A percentile compares a stretch with the other conserved stretches of the same genome.
Evolutionary conservation across 1,140 invertebrate genomes (phyloP).

Genomic region (Rhyacophila brunnea): DNA sequence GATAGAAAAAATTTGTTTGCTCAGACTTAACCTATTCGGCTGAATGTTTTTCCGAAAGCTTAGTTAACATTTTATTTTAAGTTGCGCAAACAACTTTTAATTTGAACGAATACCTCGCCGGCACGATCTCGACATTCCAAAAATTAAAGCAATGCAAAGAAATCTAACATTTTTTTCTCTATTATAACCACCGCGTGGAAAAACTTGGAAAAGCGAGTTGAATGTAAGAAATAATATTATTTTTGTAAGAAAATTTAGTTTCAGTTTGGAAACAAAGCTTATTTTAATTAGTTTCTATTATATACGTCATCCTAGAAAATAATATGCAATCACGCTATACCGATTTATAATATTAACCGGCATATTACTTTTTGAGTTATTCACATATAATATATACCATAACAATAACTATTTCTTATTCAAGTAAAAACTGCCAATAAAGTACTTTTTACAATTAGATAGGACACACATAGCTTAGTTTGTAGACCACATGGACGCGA

Average conservation of each 20-base stretch:
- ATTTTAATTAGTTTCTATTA: no score
- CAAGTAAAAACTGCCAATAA: no score
- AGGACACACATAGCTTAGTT: no score
- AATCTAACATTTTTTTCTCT: constrained; percentile 3
- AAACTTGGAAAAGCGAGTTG: not conserved
- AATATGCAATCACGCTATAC: no score
- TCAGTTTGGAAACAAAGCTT: not conserved
- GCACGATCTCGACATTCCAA: constrained; percentile 24
- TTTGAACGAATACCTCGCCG: constrained; percentile 25
- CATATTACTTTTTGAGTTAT: no score
- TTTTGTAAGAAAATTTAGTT: not conserved
- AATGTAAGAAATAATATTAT: not conserved
- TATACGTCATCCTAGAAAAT: no score
- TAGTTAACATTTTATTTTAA: constrained; percentile 32
- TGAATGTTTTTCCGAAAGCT: constrained; percentile 26
- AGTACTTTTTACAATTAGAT: no score
- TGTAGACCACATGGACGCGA: no score
- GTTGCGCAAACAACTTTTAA: constrained; percentile 31
- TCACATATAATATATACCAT: no score
- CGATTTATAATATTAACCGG: no score
- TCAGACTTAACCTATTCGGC: constrained; percentile 18
- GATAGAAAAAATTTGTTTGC: constrained; percentile 29
- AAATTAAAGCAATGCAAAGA: constrained; percentile 26
- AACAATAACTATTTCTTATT: no score
- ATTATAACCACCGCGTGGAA: not conserved